Conservation (phyloP, 2,888 invertebrate genomes). For the Drosophila cognata region DNA sequence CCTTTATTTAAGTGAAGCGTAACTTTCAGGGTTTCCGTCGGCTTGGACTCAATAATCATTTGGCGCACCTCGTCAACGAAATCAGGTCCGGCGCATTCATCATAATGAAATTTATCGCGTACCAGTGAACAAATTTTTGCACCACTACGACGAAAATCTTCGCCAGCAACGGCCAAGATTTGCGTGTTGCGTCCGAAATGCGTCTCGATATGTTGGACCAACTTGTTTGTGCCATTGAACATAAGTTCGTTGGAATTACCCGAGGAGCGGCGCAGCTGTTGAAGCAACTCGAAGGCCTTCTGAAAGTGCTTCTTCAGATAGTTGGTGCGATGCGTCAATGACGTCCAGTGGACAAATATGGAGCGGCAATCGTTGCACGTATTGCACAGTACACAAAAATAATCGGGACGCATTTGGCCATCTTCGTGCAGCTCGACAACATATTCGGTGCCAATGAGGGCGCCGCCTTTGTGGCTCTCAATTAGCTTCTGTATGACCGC, state of each 20-base stretch:
- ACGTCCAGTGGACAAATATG: slow-evolving; percentile 91
- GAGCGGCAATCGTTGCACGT: slow-evolving; percentile 92
- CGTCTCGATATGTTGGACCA: slow-evolving; percentile 90
- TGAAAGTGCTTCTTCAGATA: slow-evolving; percentile 87
- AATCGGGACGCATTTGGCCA: slow-evolving; percentile 89
- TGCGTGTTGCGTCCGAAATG: slow-evolving; percentile 88
- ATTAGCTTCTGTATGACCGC: slow-evolving; percentile 86
- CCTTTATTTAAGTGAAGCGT: slow-evolving; percentile 84
- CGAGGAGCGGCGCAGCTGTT: slow-evolving; percentile 41
- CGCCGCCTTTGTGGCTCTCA: slow-evolving; percentile 84
- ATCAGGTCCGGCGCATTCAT: slow-evolving; percentile 86
- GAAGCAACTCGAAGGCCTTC: slow-evolving; percentile 86
- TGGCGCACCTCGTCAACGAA: slow-evolving; percentile 86
- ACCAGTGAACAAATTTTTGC: slow-evolving; percentile 88
- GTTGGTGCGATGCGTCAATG: slow-evolving; percentile 90
- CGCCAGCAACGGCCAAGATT: slow-evolving; percentile 89
- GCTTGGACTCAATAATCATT: slow-evolving; percentile 71
- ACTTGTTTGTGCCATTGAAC: slow-evolving; percentile 19
- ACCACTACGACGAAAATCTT: slow-evolving; percentile 89
- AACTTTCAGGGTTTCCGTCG: slow-evolving; percentile 42
- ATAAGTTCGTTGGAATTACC: slow-evolving; percentile 20
- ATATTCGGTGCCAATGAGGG: slow-evolving; percentile 91
- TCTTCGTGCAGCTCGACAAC: slow-evolving; percentile 90
- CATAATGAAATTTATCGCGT: slow-evolving; percentile 88
- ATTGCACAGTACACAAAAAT: slow-evolving; percentile 91